These are phyloP conservation scores for Aleadryas rufinucha DNA, from an alignment of 2,113 vertebrate species.

Conservation along the genomic window DNA sequence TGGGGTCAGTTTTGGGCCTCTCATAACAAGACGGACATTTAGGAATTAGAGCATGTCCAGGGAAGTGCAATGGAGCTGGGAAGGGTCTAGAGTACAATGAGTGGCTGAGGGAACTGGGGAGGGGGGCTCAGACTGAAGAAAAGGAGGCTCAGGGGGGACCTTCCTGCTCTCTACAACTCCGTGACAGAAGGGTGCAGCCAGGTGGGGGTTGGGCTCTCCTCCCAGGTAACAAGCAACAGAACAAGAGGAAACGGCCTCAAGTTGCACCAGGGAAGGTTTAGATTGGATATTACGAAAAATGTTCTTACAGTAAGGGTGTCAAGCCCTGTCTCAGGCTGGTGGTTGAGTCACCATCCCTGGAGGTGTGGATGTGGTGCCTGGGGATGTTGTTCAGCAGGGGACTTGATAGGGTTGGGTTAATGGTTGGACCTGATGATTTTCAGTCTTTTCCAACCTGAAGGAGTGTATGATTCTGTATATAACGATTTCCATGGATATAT, in stretches of 20 bases:
- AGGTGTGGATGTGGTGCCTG: not conserved
- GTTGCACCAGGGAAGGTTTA: not conserved
- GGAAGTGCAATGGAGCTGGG: not conserved
- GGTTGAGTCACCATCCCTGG: not conserved
- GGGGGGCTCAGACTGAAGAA: not conserved
- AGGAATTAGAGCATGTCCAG: not conserved
- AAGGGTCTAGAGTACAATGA: not conserved
- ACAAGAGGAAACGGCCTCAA: rapidly evolving
- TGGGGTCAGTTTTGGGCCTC: not conserved
- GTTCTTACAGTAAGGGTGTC: rapidly evolving
- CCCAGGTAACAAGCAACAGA: rapidly evolving
- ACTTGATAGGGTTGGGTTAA: not conserved
- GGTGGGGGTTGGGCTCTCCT: rapidly evolving
- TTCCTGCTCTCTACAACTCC: rapidly evolving
- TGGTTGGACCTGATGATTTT: rapidly evolving
- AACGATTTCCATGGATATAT: not conserved
- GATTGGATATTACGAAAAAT: not conserved
- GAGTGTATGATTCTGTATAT: not conserved
- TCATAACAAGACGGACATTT: not conserved
- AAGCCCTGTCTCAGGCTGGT: not conserved
- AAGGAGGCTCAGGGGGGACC: not conserved
- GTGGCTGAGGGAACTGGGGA: not conserved
- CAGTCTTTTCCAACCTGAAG: not conserved
- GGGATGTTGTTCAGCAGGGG: not conserved
- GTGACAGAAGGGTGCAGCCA: rapidly evolving